Conservation (phyloP, 2,888 invertebrate species). For the Pterostichus niger region DNA sequence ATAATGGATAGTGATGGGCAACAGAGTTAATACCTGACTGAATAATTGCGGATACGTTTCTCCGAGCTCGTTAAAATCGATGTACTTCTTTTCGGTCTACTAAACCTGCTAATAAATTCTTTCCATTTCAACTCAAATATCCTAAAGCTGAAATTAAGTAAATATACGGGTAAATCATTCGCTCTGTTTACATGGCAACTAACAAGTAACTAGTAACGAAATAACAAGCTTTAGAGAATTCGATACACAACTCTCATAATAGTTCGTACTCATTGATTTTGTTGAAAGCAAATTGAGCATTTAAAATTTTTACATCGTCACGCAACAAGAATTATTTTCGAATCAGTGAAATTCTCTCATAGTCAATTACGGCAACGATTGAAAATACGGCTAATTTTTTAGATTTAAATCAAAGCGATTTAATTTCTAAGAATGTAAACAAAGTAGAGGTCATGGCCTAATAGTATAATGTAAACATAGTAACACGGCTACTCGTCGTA, state of each 20-base stretch:
- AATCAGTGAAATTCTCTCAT: neutral
- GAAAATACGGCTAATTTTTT: too few relatives aligned
- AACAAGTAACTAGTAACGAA: neutral
- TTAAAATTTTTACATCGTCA: slow-evolving; percentile 5
- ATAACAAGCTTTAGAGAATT: too few relatives aligned
- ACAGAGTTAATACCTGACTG: too few relatives aligned
- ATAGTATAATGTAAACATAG: too few relatives aligned
- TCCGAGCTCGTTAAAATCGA: slow-evolving; percentile 2
- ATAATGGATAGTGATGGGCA: too few relatives aligned
- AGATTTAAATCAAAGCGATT: too few relatives aligned
- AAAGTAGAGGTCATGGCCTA: too few relatives aligned
- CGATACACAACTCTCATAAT: too few relatives aligned
- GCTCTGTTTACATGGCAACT: slow-evolving; percentile 34
- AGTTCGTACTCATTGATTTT: neutral
- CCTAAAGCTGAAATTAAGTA: slow-evolving; percentile 28
- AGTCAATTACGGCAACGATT: too few relatives aligned
- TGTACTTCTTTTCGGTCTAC: slow-evolving; percentile 37
- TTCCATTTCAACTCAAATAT: slow-evolving; percentile 2
- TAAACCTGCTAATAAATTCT: slow-evolving; percentile 36
- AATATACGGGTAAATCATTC: slow-evolving; percentile 2
- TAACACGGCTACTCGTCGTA: too few relatives aligned
- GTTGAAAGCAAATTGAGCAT: neutral
- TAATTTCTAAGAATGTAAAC: too few relatives aligned
- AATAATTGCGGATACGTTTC: slow-evolving; percentile 13
- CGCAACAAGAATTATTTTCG: slow-evolving; percentile 3